These are phyloP conservation scores for Cataglyphis hispanica DNA, from an alignment of 1,140 invertebrate species.

Conservation along the genomic window DNA sequence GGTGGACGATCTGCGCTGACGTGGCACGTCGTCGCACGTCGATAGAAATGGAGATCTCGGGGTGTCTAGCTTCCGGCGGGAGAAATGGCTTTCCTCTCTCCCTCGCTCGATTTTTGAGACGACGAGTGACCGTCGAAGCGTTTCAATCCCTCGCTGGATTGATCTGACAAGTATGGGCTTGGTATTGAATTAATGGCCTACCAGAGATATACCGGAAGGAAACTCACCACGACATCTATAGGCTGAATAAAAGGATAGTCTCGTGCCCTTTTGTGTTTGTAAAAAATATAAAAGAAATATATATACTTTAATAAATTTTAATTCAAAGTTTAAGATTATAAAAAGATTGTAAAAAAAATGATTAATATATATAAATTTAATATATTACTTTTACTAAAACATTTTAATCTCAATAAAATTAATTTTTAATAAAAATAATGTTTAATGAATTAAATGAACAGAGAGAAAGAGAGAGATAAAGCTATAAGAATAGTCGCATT, in stretches of 20 bases:
- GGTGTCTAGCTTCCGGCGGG: conserved; percentile 78
- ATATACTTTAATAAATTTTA: not conserved
- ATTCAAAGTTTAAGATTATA: not conserved
- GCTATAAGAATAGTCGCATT: not conserved
- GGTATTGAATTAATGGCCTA: conserved; percentile 74
- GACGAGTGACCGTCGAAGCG: conserved; percentile 69
- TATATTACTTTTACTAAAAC: too few species aligned
- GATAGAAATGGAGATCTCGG: conserved; percentile 73
- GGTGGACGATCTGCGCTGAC: conserved; percentile 78
- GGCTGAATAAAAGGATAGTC: not conserved
- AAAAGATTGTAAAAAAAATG: conserved; percentile 5
- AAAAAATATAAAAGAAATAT: not conserved
- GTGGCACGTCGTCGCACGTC: conserved; percentile 76
- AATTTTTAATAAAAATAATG: not conserved
- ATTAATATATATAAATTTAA: not conserved
- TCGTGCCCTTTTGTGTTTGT: not conserved
- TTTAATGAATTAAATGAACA: too few species aligned
- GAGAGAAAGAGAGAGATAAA: not conserved
- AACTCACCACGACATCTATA: conserved; percentile 21
- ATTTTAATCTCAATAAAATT: not conserved
- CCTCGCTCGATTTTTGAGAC: conserved; percentile 52
- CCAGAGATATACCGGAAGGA: conserved; percentile 64
- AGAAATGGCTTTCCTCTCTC: conserved; percentile 74
- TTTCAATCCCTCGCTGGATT: conserved; percentile 72
- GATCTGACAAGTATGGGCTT: conserved; percentile 60